Conservation (phyloP, 2,113 vertebrate species). For the Ascaphus truei region DNA sequence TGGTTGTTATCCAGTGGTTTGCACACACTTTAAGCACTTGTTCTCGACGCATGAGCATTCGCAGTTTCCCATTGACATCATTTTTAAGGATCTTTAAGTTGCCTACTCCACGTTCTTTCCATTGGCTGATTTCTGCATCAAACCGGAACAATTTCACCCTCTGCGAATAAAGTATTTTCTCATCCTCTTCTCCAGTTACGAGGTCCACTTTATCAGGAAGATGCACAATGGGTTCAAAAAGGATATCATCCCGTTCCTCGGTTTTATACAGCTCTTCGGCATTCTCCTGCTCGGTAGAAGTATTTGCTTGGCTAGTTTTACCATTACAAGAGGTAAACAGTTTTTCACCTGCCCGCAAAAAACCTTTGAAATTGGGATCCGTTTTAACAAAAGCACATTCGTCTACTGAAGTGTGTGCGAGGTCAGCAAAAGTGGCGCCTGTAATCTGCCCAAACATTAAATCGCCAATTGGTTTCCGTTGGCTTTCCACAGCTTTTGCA, state of each 20-base stretch:
- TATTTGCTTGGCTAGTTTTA: slow-evolving; percentile 55
- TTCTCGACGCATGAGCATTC: slow-evolving; percentile 93
- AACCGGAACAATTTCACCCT: slow-evolving; percentile 93
- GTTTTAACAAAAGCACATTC: slow-evolving; percentile 76
- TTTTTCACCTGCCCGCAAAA: slow-evolving; percentile 77
- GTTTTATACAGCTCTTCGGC: slow-evolving; percentile 91
- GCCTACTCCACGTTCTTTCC: slow-evolving; percentile 95
- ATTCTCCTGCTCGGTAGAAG: slow-evolving; percentile 65
- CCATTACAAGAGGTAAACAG: slow-evolving; percentile 69
- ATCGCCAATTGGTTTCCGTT: slow-evolving; percentile 50
- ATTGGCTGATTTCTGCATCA: slow-evolving; percentile 82
- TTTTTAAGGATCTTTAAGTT: slow-evolving; percentile 92
- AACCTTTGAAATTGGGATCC: slow-evolving; percentile 84
- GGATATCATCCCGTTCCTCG: slow-evolving; percentile 90
- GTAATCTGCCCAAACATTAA: slow-evolving; percentile 71
- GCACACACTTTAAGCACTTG: slow-evolving; percentile 97
- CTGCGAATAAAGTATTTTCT: slow-evolving; percentile 85
- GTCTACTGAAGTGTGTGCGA: slow-evolving; percentile 67
- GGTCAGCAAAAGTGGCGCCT: slow-evolving; percentile 81
- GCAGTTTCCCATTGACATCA: slow-evolving; percentile 77
- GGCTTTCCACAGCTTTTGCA: slow-evolving; percentile 40
- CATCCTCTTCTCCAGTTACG: slow-evolving; percentile 94
- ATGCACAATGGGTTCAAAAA: slow-evolving; percentile 93
- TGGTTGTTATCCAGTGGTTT: slow-evolving; percentile 97
- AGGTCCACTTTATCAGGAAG: slow-evolving; percentile 95